Conservation (phyloP, 2,888 invertebrate genomes). For the Rhamnusium bicolor region DNA sequence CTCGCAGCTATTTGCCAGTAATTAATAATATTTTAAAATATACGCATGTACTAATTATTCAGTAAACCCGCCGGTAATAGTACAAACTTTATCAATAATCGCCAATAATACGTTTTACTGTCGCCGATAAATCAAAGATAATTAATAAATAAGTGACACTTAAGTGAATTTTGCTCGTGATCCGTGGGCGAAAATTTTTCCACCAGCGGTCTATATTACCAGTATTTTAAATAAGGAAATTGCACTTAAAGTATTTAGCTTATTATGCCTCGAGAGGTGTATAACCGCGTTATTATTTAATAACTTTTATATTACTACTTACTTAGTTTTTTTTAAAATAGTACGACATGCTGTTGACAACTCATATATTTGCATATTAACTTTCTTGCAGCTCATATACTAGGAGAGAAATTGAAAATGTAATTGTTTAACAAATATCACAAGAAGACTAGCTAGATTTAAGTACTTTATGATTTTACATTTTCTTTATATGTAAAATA, state of each 20-base stretch:
- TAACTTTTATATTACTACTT: neutral
- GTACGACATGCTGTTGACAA: neutral
- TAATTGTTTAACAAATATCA: too few relatives aligned
- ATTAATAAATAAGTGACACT: slow-evolving; percentile 51
- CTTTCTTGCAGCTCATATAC: neutral
- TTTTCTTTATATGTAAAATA: too few relatives aligned
- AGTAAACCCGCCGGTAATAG: slow-evolving; percentile 2
- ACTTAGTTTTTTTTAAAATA: neutral
- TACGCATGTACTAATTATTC: slow-evolving; percentile 20
- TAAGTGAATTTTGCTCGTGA: slow-evolving; percentile 42
- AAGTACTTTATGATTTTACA: too few relatives aligned
- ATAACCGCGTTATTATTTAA: slow-evolving; percentile 19
- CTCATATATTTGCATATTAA: neutral
- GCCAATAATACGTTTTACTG: slow-evolving; percentile 46
- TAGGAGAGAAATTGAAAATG: too few relatives aligned
- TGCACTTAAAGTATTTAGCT: neutral
- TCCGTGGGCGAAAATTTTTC: slow-evolving; percentile 50
- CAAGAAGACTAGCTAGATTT: too few relatives aligned
- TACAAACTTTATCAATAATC: slow-evolving; percentile 4
- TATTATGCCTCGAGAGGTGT: neutral
- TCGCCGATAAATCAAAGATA: slow-evolving; percentile 50
- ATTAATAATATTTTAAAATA: slow-evolving; percentile 10
- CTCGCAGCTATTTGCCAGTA: neutral
- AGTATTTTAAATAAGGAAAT: slow-evolving; percentile 18
- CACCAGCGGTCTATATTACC: neutral